Conservation (phyloP, 2,113 vertebrate species). For the Rattus norvegicus region GRCr8 NC_086028.1:52550501-52551000, state of each 20-base stretch:
- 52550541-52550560: background rate
- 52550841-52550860: background rate
- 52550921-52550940: too few species aligned
- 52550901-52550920: background rate
- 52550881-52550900: background rate
- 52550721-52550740: background rate
- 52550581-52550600: background rate
- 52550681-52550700: background rate
- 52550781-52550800: background rate
- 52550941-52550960: fast-evolving
- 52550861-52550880: background rate
- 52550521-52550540: background rate
- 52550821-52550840: background rate
- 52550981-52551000: background rate
- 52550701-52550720: background rate
- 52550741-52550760: background rate
- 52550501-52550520: background rate
- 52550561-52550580: background rate
- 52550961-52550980: background rate
- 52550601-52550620: background rate
- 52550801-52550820: background rate
- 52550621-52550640: background rate
- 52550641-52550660: background rate
- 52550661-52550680: background rate
- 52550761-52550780: background rate